Evolutionary conservation across 2,113 vertebrate genomes (phyloP).

Genomic region (Aphelocoma coerulescens): DNA sequence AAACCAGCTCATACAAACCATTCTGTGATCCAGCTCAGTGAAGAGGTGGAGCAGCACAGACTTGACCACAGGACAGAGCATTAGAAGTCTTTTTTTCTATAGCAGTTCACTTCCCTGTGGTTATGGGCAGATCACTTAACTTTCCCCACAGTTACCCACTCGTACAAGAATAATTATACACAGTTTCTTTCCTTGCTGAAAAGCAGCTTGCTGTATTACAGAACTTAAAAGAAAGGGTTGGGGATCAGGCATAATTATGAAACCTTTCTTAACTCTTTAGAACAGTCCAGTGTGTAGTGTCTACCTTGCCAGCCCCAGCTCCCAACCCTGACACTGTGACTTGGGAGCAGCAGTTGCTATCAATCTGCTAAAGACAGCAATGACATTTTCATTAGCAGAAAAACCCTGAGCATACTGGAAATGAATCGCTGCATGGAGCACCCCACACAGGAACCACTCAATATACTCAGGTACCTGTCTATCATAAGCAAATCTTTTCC

Average conservation of each 20-base stretch:
- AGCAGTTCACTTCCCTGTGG: not conserved
- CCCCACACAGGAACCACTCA: not conserved
- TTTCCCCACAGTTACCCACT: not conserved
- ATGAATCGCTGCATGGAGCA: not conserved
- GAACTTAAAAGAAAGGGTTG: not conserved
- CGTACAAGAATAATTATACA: not conserved
- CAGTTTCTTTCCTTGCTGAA: not conserved
- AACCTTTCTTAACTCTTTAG: not conserved
- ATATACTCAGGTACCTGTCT: not conserved
- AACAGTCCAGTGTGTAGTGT: not conserved
- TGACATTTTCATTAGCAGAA: not conserved
- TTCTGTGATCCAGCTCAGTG: not conserved
- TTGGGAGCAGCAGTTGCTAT: not conserved
- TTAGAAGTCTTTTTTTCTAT: not conserved
- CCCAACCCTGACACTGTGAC: not conserved
- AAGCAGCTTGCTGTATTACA: not conserved
- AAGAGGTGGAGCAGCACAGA: not conserved
- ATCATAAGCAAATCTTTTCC: not conserved
- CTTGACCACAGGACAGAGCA: not conserved
- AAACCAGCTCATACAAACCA: not conserved
- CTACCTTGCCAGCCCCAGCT: not conserved
- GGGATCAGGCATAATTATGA: not conserved
- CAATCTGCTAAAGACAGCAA: not conserved
- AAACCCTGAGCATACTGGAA: not conserved
- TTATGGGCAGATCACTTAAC: not conserved